These are phyloP conservation scores for Herpetotheres cachinnans DNA, from an alignment of 2,113 vertebrate genomes.

Conservation along the genomic window DNA sequence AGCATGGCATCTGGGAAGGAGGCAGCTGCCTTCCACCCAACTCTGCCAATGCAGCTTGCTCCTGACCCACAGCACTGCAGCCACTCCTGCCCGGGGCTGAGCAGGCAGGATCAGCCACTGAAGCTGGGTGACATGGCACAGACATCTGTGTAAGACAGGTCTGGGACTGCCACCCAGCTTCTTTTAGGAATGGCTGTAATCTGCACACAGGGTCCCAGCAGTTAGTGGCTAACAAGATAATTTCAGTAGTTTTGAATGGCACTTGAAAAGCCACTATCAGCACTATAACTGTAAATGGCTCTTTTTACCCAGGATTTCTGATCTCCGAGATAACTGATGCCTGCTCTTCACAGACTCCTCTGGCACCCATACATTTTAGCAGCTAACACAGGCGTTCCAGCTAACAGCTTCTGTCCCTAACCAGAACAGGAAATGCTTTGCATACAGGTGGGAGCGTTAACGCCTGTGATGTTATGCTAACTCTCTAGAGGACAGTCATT, in stretches of 20 bases:
- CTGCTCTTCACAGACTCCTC: background rate
- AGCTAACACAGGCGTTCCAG: background rate
- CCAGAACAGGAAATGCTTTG: background rate
- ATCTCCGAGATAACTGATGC: background rate
- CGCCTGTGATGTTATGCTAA: rapidly evolving
- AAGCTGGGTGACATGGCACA: background rate
- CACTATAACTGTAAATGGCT: background rate
- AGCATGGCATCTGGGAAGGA: background rate
- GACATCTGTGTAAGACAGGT: rapidly evolving
- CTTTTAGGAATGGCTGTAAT: background rate
- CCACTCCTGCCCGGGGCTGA: background rate
- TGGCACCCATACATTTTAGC: background rate
- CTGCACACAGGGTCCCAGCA: background rate
- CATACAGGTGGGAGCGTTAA: background rate
- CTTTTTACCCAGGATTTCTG: background rate
- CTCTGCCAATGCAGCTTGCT: background rate
- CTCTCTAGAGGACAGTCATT: background rate
- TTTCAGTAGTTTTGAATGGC: background rate
- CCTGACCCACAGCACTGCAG: background rate
- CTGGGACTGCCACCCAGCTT: background rate
- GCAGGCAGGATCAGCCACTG: background rate
- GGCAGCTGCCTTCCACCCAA: background rate
- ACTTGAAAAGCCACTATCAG: background rate
- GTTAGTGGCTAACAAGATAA: background rate
- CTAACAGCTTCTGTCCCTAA: background rate